Base-by-base conservation (phyloP, 2,888 invertebrate species). In the Rugalucina vietnamica region DNA sequence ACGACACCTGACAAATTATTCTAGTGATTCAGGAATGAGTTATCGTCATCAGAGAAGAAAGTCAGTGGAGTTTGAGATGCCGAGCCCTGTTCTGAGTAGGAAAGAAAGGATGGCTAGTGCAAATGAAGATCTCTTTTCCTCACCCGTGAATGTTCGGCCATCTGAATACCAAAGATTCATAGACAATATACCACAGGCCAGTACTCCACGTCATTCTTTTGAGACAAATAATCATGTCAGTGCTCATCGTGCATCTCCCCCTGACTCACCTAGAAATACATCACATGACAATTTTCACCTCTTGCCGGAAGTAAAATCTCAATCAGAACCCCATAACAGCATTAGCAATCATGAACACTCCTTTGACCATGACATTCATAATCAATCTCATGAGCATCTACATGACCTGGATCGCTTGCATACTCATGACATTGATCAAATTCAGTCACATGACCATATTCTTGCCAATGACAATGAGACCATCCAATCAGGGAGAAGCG, bases 31-130 rank as follows among this genome's bases (percentile, higher is more conserved):
- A 29, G 86, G 83, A 21, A 49, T 74, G 65, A 82, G 72, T 32
- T 77, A 60, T 34, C 50, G 60, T 36, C 77, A 65, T n/a, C 79
- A 85, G 34, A 54, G 84, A 21, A 72, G 73, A 24, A 82, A 79
- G 49, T 84, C 84, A 14, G 80, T 78, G 27, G 88, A 88, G 37
- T n/a, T n/a, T n/a, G n/a, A n/a, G n/a, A 86, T 85, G 24, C 87
- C 87, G n/a, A 88, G 83, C 79, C 88, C 86, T 10, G 83, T 78
- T 24, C 73, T 76, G 29, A 79, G 80, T 27, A 82, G 54, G 37
- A 65, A 65, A 21, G 37, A 39, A 69, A 79, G 27, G 79, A 72
- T 36, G 49, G 39, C 18, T 49, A 82, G 65, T 84, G 81, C 70
- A 29, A 76, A 34, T 39, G 84, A 76, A 18, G 87, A 84, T 29